A percentile compares a stretch with the other conserved stretches of the same genome.
Conservation (phyloP, 1,140 invertebrate genomes). For the Pomacea maculata region DNA sequence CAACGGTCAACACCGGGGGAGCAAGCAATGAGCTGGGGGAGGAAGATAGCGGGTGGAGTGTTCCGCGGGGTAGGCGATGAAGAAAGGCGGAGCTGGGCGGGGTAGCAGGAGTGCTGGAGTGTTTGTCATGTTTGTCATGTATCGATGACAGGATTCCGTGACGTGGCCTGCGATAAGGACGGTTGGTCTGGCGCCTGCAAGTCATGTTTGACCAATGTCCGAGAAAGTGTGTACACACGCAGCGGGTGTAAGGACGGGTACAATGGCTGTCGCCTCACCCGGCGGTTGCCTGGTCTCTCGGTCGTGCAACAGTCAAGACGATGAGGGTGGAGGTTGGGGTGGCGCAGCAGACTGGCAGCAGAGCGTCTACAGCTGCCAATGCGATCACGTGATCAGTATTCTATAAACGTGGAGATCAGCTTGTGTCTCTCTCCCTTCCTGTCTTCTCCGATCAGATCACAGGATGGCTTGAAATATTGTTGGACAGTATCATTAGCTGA, state of each 20-base stretch:
- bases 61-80: too few relatives aligned
- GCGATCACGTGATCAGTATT: neutral
- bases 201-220: slow-evolving; percentile 8
- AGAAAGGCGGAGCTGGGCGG: neutral
- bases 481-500: too few relatives aligned
- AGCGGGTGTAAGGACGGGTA: neutral
- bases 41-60: too few relatives aligned
- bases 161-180: neutral
- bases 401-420: too few relatives aligned
- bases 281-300: neutral
- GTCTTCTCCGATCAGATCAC: too few relatives aligned
- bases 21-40: too few relatives aligned
- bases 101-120: neutral
- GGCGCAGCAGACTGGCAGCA: neutral
- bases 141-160: slow-evolving; percentile 7
- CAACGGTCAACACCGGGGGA: too few relatives aligned
- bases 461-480: too few relatives aligned
- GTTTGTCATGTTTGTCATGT: slow-evolving; percentile 1
- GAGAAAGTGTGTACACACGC: neutral
- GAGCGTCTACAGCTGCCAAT: neutral
- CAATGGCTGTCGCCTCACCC: neutral
- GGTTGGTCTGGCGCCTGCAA: neutral
- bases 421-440: too few relatives aligned
- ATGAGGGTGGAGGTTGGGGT: neutral
- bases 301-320: neutral